Evolutionary conservation across 2,797 vertebrate species (phyloP), one percentile per base, ranked within the genome.

Genomic region (Meda fulgida): DNA sequence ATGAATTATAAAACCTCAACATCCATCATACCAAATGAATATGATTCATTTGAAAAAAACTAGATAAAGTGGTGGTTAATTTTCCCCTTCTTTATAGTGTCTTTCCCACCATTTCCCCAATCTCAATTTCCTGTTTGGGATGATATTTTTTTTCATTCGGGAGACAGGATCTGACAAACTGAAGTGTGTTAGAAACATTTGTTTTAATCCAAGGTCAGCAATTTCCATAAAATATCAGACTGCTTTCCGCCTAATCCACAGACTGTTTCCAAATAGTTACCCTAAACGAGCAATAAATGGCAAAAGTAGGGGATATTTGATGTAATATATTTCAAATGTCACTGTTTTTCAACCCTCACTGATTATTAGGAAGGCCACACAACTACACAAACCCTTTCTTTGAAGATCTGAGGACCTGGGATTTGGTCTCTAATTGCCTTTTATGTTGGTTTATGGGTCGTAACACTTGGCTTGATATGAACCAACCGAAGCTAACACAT

Each of bases 81-180:
- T 36, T 1, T 14, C 63, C 46, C 29, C 29, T 48, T 18, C 1
- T 65, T n/a, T 4, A 1, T 2, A 2, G 63, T 86, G 60, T 85
- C 88, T 91, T 93, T 92, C 91, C 91, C 91, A 90, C 86, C 81
- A 85, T 89, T 88, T 66, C 80, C 85, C 40, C 87, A 87, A 89
- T 91, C 89, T 91, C 65, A 19, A 3, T 89, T 94, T 94, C 93
- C 94, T 95, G 93, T 94, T 94, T 92, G 91, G 92, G 86, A 46
- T 84, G 90, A 90, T 87, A 90, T 88, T 91, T 91, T 92, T 92
- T 89, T 85, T 90, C 88, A 92, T 92, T 92, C 93, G 85, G 89
- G 88, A 88, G 86, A 78, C 70, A 89, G 53, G 70, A 84, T 87
- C 65, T 38, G 40, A 91, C 91, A 63, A 78, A 83, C 72, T 90